A percentile compares a stretch with the other conserved stretches of the same genome.
Evolutionary conservation across 1,140 invertebrate genomes (phyloP).

Genomic region (Penaeus japonicus): DNA sequence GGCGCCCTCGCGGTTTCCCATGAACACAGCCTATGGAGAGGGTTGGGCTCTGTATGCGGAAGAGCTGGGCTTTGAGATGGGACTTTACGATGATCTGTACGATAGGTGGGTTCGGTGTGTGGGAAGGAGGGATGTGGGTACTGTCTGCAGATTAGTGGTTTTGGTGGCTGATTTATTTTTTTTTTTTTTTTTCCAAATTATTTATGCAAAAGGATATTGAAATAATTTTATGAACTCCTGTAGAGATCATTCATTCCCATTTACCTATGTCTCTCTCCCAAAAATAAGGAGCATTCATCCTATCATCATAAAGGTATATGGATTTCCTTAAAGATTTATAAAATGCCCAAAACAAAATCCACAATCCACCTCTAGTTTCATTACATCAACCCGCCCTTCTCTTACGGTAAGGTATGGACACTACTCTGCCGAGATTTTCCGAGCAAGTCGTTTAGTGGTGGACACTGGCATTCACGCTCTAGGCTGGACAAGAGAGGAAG

Average conservation of each 20-base stretch:
- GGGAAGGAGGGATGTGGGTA: no score
- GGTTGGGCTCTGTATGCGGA: constrained; percentile 67
- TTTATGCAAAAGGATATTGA: background rate
- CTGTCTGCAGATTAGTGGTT: background rate
- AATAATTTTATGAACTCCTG: background rate
- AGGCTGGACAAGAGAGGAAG: constrained; percentile 64
- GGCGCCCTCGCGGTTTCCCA: constrained; percentile 64
- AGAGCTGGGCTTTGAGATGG: constrained; percentile 64
- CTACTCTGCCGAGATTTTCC: constrained; percentile 64
- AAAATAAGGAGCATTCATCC: no score
- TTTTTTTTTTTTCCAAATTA: no score
- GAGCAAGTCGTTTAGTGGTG: constrained; percentile 65
- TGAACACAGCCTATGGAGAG: constrained; percentile 61
- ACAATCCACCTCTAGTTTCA: constrained; percentile 55
- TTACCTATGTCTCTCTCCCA: no score
- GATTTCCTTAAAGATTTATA: no score
- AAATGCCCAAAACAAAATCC: background rate
- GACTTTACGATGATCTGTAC: constrained; percentile 62
- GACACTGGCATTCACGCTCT: constrained; percentile 63
- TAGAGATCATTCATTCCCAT: background rate
- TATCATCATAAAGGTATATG: no score
- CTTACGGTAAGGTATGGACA: constrained; percentile 59
- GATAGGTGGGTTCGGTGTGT: constrained; percentile 58
- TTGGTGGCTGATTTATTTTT: no score
- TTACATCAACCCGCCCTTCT: no score